Evolutionary conservation across 1,140 invertebrate species (phyloP), one percentile per base, ranked within the genome.

Genomic region (Choristoneura fumiferana): DNA sequence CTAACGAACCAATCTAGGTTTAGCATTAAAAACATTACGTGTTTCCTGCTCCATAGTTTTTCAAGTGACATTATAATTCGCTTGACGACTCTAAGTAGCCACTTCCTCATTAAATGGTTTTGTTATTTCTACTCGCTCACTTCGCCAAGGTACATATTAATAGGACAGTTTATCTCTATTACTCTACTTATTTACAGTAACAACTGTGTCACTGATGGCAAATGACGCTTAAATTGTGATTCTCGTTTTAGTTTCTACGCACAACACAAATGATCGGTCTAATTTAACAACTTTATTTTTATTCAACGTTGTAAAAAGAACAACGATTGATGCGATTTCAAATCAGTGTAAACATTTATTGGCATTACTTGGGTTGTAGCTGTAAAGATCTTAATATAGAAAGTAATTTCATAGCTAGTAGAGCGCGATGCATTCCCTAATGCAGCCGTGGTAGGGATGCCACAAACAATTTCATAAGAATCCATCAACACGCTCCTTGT

Each of bases 41-140:
- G 65, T 76, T 82, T 83, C 80, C 81, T 78, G 77, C 57, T 74
- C 63, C 63, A 64, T 58, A 12, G 68, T 67, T 78, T 82, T 81
- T 74, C 8, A 81, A 81, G 73, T 79, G 78, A 82, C 73, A 72
- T 78, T 73, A 75, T 84, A 82, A 81, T 82, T 79, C 70, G 73
- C 66, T 63, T 63, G 65, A 60, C 62, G 52, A 54, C 67, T 70
- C 64, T 81, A 85, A 87, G 82, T 81, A 87, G 78, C 38, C 54
- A 82, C 81, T 81, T 87, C 84, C 84, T 87, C 80, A 85, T 87
- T 85, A 87, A 71, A 52, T 57, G 22, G 64, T 71, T 77, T 72
- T 73, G 71, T 74, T 81, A 79, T 79, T 78, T 79, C 70, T 76
- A 70, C 65, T 64, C 54, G 54, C 38, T 68, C 72, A 72, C 65